Conservation (phyloP, 2,113 vertebrate genomes). For the Oryzias woworae region DNA sequence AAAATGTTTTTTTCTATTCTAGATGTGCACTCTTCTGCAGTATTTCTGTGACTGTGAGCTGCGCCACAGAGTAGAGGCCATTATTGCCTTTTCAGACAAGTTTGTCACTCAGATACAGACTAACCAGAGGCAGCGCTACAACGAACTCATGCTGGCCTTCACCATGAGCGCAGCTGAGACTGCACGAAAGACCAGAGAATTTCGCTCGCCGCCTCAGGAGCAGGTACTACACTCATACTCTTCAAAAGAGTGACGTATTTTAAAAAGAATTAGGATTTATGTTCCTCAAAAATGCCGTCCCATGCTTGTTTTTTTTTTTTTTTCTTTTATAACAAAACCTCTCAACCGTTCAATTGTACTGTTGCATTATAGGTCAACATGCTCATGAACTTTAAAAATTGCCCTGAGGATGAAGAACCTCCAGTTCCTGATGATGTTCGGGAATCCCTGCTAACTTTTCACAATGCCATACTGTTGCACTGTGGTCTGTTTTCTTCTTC, state of each 20-base stretch:
- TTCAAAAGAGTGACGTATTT: neutral
- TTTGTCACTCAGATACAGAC: constrained; percentile 86
- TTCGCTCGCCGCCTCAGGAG: constrained; percentile 93
- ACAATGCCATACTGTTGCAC: constrained; percentile 84
- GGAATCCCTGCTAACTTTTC: constrained; percentile 80
- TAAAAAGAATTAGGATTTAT: neutral
- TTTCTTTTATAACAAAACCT: too few species aligned
- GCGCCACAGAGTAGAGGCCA: constrained; percentile 91
- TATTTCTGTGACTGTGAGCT: constrained; percentile 95
- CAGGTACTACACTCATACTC: constrained; percentile 75
- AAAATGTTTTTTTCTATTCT: constrained; percentile 16
- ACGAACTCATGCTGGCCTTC: constrained; percentile 85
- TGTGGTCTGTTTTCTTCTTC: constrained; percentile 80
- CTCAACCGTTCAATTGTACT: neutral
- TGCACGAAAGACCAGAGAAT: constrained; percentile 89
- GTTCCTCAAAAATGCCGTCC: too few species aligned
- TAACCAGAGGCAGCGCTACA: constrained; percentile 88
- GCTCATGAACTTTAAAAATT: constrained; percentile 88
- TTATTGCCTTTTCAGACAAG: constrained; percentile 87
- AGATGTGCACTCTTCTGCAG: constrained; percentile 95
- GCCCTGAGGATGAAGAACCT: constrained; percentile 79
- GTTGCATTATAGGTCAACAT: constrained; percentile 85
- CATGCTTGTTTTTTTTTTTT: too few species aligned
- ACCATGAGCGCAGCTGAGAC: constrained; percentile 92
- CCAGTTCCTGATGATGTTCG: constrained; percentile 84